Base-by-base conservation (phyloP, 2,113 vertebrate genomes). In the Cololabis saira region DNA sequence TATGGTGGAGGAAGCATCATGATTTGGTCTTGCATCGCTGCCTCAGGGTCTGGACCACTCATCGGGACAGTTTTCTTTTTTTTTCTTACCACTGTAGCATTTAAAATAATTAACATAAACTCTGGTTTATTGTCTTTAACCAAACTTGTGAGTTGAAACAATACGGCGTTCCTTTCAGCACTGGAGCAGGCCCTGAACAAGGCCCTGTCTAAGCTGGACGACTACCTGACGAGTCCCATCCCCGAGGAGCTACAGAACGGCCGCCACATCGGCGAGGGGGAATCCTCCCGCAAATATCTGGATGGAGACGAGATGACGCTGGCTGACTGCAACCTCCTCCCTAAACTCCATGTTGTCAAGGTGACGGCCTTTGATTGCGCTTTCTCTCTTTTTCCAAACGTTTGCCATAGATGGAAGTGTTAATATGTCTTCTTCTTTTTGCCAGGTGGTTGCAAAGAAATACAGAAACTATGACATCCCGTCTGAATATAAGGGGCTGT, bases 321-420 rank as follows among this genome's bases (percentile, higher is more conserved):
- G 55, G 95, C 97, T 0, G 98, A 99, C 90, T 99, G 98, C 88
- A 99, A 99, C 85, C 95, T 99, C 48, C 90, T 99, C 61, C 98
- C 98, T 68, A 99, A 99, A 78, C 95, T 99, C 16, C 97, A 99
- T 0, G 95, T 99, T 12, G 91, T 98, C 66, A 98, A 98, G 95
- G 98, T 99, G 89, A 92, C 10, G 6, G 0, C 6, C 13, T 12
- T 24, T 1, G 0, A 0, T 5, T 33, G 19, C 12, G 17, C n/a
- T 40, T 9, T 16, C 44, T 45, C 14, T n/a, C 1, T 45, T 5
- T 5, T 16, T 5, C 3, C 21, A 13, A n/a, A 21, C 13, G 51
- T 33, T 33, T 0, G 0, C 5, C 16, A 16, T 49, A 17, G 3
- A 12, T 3, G 7, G 4, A 18, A 2, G 11, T 45, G 0, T 24